phyloP scores from a whole-genome alignment of 2,797 vertebrate genomes.

The Siniperca scherzeri region DNA sequence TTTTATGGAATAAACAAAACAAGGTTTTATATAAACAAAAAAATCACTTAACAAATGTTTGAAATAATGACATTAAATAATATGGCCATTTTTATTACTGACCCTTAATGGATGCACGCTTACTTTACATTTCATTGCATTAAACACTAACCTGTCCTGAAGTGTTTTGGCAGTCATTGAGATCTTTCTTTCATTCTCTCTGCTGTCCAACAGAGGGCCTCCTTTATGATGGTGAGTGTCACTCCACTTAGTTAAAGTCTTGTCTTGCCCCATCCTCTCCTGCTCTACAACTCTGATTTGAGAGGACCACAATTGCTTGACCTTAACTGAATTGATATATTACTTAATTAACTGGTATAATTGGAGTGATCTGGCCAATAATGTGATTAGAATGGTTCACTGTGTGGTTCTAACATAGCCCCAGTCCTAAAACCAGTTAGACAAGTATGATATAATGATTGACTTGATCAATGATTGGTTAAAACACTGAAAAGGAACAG shows the following conservation, averaged over 20 bases:
- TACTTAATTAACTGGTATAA: background rate
- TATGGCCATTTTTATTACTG: background rate
- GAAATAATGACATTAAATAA: background rate
- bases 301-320: background rate
- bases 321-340: background rate
- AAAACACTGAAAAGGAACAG: background rate
- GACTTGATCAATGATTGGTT: background rate
- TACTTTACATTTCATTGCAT: background rate
- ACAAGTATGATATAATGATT: background rate
- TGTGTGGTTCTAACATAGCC: no score
- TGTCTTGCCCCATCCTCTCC: background rate
- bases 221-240: background rate
- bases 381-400: background rate
- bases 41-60: background rate
- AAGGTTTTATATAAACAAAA: background rate
- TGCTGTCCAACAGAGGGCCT: conserved; percentile 64
- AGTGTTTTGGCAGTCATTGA: background rate
- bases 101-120: background rate
- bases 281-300: background rate
- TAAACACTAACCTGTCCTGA: background rate
- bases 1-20: background rate
- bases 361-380: background rate
- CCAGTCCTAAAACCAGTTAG: background rate
- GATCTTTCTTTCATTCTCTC: background rate
- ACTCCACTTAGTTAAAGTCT: background rate